Evolutionary conservation across 1,140 invertebrate genomes (phyloP), one percentile per base, ranked within the genome.

Genomic region (Plodia interpunctella): DNA sequence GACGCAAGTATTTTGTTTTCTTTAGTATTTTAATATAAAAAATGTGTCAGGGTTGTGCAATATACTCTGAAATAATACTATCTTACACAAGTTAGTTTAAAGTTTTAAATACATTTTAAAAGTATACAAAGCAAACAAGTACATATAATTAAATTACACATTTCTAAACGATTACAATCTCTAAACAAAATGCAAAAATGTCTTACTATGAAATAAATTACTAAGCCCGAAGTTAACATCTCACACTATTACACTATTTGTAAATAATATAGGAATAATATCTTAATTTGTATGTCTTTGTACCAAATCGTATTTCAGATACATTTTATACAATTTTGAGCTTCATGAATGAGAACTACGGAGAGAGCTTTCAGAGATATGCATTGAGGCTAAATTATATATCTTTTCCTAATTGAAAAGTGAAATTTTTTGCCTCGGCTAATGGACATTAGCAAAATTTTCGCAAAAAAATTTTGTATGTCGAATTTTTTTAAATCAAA

Each of bases 231-330:
- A 76, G 64, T 65, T 65, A 66, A 74, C 63, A 53, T 70, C 62
- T 62, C 66, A 67, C 72, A 68, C 55, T 55, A 73, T 55, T 76
- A 77, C 64, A 68, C 67, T 64, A 60, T 81, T 83, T 84, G 73
- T 82, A 78, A 70, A 81, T 72, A 81, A 78, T 66, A 65, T 78
- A 78, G 64, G 70, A 83, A 80, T 83, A 78, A 75, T 78, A 80
- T 78, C 76, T 86, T 81, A 85, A 72, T 85, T 85, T 83, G 80
- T 84, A 84, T 79, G 70, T 84, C 63, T 88, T 88, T 88, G 85
- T 86, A 86, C 85, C 82, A 83, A 85, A 86, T 77, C 60, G 66
- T 78, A 67, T 70, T 76, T 73, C 59, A 71, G 65, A 60, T 72
- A 64, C 62, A 66, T 70, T 71, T 60, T 72, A 74, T 74, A 66